Percentiles rank a stretch among this genome's conserved stretches.
phyloP scores from a whole-genome alignment of 2,797 vertebrate species.

The Astyanax mexicanus region DNA sequence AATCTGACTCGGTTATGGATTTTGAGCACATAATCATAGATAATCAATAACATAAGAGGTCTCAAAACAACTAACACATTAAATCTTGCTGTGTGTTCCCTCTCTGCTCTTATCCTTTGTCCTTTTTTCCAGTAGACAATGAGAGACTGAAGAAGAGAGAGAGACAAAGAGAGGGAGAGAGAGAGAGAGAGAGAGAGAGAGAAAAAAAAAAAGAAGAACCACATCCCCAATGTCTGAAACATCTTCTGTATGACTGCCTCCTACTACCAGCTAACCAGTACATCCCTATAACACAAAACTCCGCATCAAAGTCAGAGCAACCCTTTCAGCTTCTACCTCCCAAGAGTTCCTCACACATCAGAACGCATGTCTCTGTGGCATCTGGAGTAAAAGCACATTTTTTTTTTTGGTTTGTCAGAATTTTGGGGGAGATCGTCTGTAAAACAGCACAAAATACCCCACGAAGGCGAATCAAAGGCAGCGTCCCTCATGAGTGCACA shows the following conservation, averaged over 20 bases:
- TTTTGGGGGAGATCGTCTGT: slow-evolving; percentile 57
- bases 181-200: slow-evolving; percentile 47
- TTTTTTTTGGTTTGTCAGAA: slow-evolving; percentile 57
- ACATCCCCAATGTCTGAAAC: slow-evolving; percentile 53
- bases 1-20: slow-evolving; percentile 58
- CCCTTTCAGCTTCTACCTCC: slow-evolving; percentile 66
- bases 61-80: slow-evolving; percentile 61
- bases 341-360: slow-evolving; percentile 65
- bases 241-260: slow-evolving; percentile 27
- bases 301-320: slow-evolving; percentile 57
- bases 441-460: slow-evolving; percentile 62
- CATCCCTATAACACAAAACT: slow-evolving; percentile 61
- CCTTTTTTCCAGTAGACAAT: slow-evolving; percentile 22
- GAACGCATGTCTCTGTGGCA: slow-evolving; percentile 59
- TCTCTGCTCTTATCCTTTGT: slow-evolving; percentile 55
- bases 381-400: slow-evolving; percentile 55
- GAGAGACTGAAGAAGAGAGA: slow-evolving; percentile 38
- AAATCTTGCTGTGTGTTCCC: slow-evolving; percentile 63
- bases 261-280: slow-evolving; percentile 35
- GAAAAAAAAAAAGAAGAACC: slow-evolving; percentile 56
- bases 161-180: slow-evolving; percentile 39
- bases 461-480: slow-evolving; percentile 57
- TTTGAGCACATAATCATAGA: slow-evolving; percentile 62
- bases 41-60: slow-evolving; percentile 64
- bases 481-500: slow-evolving; percentile 25